phyloP scores from a whole-genome alignment of 2,888 invertebrate species.

The Syrista parreyssii region DNA sequence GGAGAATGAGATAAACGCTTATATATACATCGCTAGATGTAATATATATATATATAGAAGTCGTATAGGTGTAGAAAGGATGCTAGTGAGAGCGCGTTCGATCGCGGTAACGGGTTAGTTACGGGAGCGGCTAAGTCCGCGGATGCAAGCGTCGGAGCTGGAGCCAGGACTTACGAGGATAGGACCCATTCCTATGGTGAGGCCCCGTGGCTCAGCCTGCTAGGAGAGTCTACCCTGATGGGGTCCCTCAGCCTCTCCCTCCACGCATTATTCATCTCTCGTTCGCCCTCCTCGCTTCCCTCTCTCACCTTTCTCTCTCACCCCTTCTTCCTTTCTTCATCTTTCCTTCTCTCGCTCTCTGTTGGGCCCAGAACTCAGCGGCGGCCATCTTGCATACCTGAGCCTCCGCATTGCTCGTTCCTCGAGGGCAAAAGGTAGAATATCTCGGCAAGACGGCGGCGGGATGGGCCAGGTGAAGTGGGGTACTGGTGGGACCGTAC shows the following conservation, averaged over 20 bases:
- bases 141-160: conserved; percentile 38
- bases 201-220: conserved; percentile 21
- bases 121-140: conserved; percentile 50
- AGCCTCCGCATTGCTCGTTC: conserved; percentile 66
- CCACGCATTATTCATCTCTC: conserved; percentile 59
- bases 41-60: conserved; percentile 3
- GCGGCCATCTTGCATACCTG: conserved; percentile 69
- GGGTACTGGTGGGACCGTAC: conserved; percentile 18
- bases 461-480: conserved; percentile 26
- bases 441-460: conserved; percentile 57
- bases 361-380: conserved; percentile 34
- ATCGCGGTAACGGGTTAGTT: conserved; percentile 62
- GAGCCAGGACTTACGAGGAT: conserved; percentile 29
- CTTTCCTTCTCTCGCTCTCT: conserved; percentile 29
- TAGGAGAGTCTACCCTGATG: conserved; percentile 23
- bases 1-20: neutral
- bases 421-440: conserved; percentile 67
- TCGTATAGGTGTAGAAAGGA: conserved; percentile 33
- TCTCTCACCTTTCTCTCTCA: conserved; percentile 7
- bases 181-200: conserved; percentile 3
- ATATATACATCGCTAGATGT: neutral
- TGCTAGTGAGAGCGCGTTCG: conserved; percentile 36
- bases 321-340: conserved; percentile 29
- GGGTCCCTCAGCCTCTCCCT: conserved; percentile 43
- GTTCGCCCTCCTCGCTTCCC: conserved; percentile 25